Percentiles rank a stretch among this genome's conserved stretches.
Conservation (phyloP, 1,140 invertebrate species). For the Drosophila eugracilis region DNA sequence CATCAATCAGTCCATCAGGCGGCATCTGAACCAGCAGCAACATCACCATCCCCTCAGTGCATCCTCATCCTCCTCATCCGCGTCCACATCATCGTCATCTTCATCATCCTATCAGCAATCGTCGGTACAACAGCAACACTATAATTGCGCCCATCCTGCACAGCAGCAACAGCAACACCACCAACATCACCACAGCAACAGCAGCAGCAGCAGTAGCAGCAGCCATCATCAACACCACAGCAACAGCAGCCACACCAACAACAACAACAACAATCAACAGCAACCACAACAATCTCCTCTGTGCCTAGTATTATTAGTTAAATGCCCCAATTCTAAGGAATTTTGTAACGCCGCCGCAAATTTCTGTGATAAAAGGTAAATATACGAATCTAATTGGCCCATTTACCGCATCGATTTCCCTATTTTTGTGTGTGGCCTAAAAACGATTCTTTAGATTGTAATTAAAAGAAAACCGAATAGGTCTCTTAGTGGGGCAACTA, state of each 20-base stretch:
- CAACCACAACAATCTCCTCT: constrained; percentile 84
- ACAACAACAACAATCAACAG: constrained; percentile 53
- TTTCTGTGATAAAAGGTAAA: constrained; percentile 85
- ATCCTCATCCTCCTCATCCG: constrained; percentile 28
- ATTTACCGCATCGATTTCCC: neutral
- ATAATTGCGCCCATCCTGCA: constrained; percentile 66
- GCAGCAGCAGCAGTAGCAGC: constrained; percentile 38
- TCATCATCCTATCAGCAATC: constrained; percentile 55
- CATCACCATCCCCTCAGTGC: constrained; percentile 65
- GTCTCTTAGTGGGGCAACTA: neutral
- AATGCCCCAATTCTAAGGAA: constrained; percentile 85
- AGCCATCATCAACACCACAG: constrained; percentile 43
- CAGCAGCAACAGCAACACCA: constrained; percentile 51
- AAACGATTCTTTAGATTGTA: neutral
- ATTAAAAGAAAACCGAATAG: constrained; percentile 4
- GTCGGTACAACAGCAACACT: constrained; percentile 60
- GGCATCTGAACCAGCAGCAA: constrained; percentile 82
- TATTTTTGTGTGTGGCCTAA: neutral
- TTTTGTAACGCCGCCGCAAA: constrained; percentile 84
- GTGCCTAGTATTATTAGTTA: constrained; percentile 85
- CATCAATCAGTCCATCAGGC: constrained; percentile 81
- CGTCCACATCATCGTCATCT: constrained; percentile 24
- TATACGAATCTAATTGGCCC: constrained; percentile 11
- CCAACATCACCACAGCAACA: constrained; percentile 53
- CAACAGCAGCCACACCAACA: constrained; percentile 42